Percentiles rank a stretch among this genome's conserved stretches.
Conservation (phyloP, 92 coral and sea anemone species). For the Paragorgia papillata region DNA sequence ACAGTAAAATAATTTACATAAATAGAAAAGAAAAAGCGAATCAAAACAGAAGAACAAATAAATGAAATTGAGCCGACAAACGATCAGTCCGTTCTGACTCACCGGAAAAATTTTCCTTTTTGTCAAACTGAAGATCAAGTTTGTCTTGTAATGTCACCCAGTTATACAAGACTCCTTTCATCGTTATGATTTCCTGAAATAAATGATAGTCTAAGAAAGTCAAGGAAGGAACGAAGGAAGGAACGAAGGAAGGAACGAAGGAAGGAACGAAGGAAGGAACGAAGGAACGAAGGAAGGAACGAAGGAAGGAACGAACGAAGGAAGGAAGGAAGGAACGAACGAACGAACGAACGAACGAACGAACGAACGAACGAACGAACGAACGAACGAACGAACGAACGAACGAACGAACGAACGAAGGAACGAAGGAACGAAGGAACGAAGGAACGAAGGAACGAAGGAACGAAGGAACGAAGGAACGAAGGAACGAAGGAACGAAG, state of each 20-base stretch:
- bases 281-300: neutral
- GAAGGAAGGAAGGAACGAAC: neutral
- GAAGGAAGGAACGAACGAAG: constrained; percentile 10
- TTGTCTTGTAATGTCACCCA: constrained; percentile 2
- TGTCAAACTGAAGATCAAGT: constrained; percentile 18
- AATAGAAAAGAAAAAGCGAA: no score
- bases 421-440: neutral
- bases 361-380: no score
- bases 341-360: neutral
- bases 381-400: no score
- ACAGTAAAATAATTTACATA: no score
- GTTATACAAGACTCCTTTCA: constrained; percentile 16
- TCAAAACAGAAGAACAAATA: no score
- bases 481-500: constrained; percentile 20
- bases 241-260: neutral
- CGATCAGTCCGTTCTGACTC: neutral
- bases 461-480: constrained; percentile 17
- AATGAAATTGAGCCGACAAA: no score
- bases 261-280: constrained; percentile 11
- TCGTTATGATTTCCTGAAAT: neutral
- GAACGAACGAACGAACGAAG: neutral
- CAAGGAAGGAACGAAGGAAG: neutral
- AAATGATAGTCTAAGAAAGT: neutral
- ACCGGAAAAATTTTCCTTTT: constrained; percentile 29
- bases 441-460: constrained; percentile 17